Evolutionary conservation across 2,888 invertebrate genomes (phyloP), one percentile per base, ranked within the genome.

Genomic region (Cantharis rustica): DNA sequence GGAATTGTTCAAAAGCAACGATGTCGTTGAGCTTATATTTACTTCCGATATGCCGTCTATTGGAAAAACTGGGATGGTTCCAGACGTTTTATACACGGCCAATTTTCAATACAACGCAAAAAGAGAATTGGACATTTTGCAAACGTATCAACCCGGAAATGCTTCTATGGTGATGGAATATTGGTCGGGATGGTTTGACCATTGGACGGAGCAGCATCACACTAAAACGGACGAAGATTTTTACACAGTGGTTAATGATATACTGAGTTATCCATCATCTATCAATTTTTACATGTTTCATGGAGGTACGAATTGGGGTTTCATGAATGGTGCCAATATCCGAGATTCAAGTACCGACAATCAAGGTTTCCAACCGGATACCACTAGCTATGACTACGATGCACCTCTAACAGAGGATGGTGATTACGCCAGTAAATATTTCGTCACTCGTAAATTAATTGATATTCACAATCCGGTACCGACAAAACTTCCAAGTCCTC

Each of bases 251-350:
- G 15, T 75, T 13, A 66, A 23, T 11, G 26, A 61, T 13, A 75
- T 75, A 16, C 11, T 75, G 16, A 66, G 26, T 9, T 85, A 84
- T 79, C 87, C 86, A 5, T 91, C 91, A 10, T 92, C 93, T 71
- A 92, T 97, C 62, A 98, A 96, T 84, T 92, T 97, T 82, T 98
- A 97, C 86, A 95, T 98, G 94, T 97, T 96, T 88, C 94, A 93
- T 84, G 97, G 98, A 13, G 97, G 97, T 72, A 95, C 95, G 0
- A 96, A 95, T 84, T 95, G 94, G 84, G 95, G 93, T 75, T 96
- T 93, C 82, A 93, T 85, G 72, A 87, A 85, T 78, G 87, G 87
- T 69, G 73, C 16, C 61, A 84, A 79, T 75, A 79, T 80, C 81
- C 5, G 0, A 5, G 23, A 76, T 77, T 70, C 73, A 16, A 76